Percentiles rank a stretch among this genome's conserved stretches.
These are phyloP conservation scores for Triops longicaudatus DNA, from an alignment of 1,140 invertebrate genomes.

Conservation along the genomic window DNA sequence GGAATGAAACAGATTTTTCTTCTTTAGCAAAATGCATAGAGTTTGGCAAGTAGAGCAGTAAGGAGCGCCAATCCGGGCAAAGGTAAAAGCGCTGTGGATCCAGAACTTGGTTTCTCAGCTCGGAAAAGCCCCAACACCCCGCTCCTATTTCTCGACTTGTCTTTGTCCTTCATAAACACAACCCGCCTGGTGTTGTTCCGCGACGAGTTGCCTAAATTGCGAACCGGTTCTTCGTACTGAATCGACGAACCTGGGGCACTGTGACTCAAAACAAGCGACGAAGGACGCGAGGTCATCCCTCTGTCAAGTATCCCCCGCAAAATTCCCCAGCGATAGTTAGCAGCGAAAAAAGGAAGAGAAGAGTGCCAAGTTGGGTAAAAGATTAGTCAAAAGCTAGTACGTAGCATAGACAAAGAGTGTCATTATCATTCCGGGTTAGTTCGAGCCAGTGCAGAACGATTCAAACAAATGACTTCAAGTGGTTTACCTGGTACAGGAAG, in stretches of 20 bases:
- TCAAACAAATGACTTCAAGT: not conserved
- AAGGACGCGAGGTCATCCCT: not conserved
- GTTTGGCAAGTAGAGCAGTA: not conserved
- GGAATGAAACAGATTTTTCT: not conserved
- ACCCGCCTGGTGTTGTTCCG: not conserved
- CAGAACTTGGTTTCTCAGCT: not conserved
- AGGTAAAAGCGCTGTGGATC: not conserved
- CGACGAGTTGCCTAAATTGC: not conserved
- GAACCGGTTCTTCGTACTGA: not conserved
- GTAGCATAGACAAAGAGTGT: not conserved
- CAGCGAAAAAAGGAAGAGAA: not conserved
- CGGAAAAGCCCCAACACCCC: not conserved
- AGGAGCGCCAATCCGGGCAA: not conserved
- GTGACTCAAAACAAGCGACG: conserved; percentile 5
- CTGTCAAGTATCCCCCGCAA: not conserved
- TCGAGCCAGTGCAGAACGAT: not conserved
- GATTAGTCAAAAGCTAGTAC: not conserved
- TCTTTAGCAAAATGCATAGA: not conserved
- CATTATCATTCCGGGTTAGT: not conserved
- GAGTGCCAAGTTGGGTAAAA: not conserved
- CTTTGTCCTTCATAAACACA: not conserved
- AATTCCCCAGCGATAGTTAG: not conserved
- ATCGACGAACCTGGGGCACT: not conserved
- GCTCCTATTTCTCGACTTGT: not conserved
- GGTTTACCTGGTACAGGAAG: conserved; percentile 61